phyloP scores from a whole-genome alignment of 2,888 invertebrate species.

The Cerceris ruficornis region DNA sequence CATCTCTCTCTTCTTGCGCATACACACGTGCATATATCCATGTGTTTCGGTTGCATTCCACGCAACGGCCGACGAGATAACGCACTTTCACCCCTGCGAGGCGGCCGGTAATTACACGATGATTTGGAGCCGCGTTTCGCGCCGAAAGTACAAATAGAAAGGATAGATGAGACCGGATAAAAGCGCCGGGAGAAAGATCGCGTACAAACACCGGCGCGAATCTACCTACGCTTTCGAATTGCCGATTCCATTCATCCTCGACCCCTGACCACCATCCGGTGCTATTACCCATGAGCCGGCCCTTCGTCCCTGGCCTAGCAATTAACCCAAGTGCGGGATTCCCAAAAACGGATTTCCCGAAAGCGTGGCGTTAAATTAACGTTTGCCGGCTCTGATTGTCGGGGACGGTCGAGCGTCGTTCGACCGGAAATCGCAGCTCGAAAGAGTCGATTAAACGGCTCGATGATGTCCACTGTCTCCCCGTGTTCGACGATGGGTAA shows the following conservation, averaged over 20 bases:
- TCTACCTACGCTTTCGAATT: conserved; percentile 40
- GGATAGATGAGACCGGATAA: conserved; percentile 7
- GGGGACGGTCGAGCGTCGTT: conserved; percentile 47
- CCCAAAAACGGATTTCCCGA: conserved; percentile 77
- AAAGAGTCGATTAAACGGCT: conserved; percentile 69
- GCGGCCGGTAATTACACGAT: conserved; percentile 26
- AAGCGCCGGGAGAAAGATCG: conserved; percentile 33
- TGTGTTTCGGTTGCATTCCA: conserved; percentile 1
- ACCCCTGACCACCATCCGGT: conserved; percentile 20
- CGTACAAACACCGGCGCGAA: conserved; percentile 22
- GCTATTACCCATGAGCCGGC: conserved; percentile 32
- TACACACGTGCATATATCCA: no score
- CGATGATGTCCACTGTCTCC: conserved; percentile 41
- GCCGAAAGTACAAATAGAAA: conserved; percentile 15
- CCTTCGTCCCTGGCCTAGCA: conserved; percentile 57
- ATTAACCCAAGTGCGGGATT: conserved; percentile 71
- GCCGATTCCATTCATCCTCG: conserved; percentile 55
- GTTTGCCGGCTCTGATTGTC: conserved; percentile 76
- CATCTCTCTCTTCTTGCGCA: no score
- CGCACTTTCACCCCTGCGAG: conserved; percentile 32
- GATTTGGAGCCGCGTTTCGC: conserved; percentile 18
- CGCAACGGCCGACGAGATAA: conserved; percentile 30
- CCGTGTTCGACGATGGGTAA: neutral
- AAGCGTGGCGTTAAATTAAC: conserved; percentile 79
- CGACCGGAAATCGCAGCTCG: conserved; percentile 71